Base-by-base conservation (phyloP, 2,797 vertebrate genomes). In the Gobio occitaniae region DNA sequence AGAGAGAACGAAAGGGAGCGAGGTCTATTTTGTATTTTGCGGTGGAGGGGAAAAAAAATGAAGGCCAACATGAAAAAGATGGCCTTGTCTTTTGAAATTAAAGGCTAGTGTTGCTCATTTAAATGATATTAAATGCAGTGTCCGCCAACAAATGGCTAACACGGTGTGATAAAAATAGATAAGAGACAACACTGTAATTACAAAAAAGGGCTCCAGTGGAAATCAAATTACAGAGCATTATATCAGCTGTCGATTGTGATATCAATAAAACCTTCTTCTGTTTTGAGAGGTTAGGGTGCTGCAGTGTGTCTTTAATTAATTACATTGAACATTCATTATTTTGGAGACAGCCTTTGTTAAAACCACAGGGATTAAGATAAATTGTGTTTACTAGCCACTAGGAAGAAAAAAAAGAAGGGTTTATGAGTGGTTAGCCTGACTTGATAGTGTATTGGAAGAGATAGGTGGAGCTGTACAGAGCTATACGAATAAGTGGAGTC, bases 41-140 rank as follows among this genome's bases (percentile, higher is more conserved):
- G 10, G 52, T 4, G 65, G 41, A 70, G 54, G n/a, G 19, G 1
- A 4, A 44, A 69, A 44, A 86, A 88, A 91, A 92, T 63, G 93
- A 93, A 89, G 94, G 94, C 93, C 92, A 93, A 85, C 91, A 92
- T 92, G 91, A 92, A 93, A 91, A 94, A 94, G 91, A 92, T 90
- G 70, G 89, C 82, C 85, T 90, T 70, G 91, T 93, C 92, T 95
- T 91, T 91, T 85, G 65, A 79, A 74, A 84, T 78, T 78, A 86
- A 77, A 71, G n/a, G 77, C 66, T 47, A 56, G 61, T 71, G 59
- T 84, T 77, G 81, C 84, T 87, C 63, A 84, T 88, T 84, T 91
- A 87, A 78, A 74, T 85, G 84, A 90, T 50, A 77, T 89, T 85
- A 89, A 83, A 90, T 89, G 91, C 68, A 88, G 77, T 85, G 89